Evolutionary conservation across 2,888 invertebrate genomes (phyloP), one percentile per base, ranked within the genome.

Genomic region (Mactromeris polynyma): DNA sequence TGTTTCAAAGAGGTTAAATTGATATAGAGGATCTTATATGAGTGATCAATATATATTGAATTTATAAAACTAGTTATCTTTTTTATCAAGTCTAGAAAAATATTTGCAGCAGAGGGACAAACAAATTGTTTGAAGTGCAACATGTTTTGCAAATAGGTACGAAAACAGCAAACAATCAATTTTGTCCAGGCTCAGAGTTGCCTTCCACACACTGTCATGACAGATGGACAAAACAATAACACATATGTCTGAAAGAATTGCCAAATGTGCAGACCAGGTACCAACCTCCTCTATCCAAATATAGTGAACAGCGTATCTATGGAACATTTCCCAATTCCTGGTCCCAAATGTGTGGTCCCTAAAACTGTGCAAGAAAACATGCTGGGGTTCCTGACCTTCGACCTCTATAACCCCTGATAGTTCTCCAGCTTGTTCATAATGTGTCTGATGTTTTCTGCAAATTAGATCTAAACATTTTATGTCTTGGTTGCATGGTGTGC

Each of bases 361-460:
- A 73, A 95, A 86, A 38, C 95, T 91, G 80, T 93, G 93, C 38
- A 96, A 88, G 14, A 54, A 83, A 3, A 96, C 88, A 9, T 85
- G 51, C 79, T 90, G 89, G n/a, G 94, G 93, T 17, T 94, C 89
- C 40, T 94, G 85, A 31, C 95, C 95, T 78, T 96, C 96, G 2
- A 96, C 91, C 77, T 91, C 82, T 21, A 96, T 80, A 9, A 84
- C 91, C 2, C 96, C 96, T 26, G 93, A 90, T 54, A 95, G 85
- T 85, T 96, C 95, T 31, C 96, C 96, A 93, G 95, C 95, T 90
- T 96, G 96, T 81, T 96, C 96, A 93, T 96, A 96, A 84, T 96
- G 96, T 0, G 94, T 96, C 93, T 96, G 96, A 84, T 96, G 95
- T 40, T 92, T 91, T 14, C 96, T 96, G 92, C 73, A 58, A 81